A percentile compares a stretch with the other conserved stretches of the same genome.
Evolutionary conservation across 2,888 invertebrate genomes (phyloP).

Genomic region (Nezara viridula): DNA sequence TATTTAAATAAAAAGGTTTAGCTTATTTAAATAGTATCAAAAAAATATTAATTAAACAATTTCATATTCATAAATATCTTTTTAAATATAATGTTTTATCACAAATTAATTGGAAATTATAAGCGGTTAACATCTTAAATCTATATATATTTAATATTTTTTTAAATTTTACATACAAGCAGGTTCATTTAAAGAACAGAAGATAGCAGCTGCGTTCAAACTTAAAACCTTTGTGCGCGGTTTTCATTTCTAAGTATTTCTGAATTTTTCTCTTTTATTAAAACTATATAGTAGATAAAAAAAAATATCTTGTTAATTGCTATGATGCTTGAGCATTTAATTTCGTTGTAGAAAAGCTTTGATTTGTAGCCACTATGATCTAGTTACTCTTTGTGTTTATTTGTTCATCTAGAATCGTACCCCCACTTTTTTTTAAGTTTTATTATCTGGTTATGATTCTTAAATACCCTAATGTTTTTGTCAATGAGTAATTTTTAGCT

Average conservation of each 20-base stretch:
- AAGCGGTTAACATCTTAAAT: too few relatives aligned
- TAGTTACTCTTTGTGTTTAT: constrained; percentile 39
- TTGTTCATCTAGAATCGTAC: constrained; percentile 19
- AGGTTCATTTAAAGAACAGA: background rate
- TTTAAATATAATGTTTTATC: too few relatives aligned
- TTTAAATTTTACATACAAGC: too few relatives aligned
- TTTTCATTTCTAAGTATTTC: background rate
- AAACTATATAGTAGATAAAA: background rate
- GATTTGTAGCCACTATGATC: background rate
- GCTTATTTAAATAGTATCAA: too few relatives aligned
- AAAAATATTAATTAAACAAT: too few relatives aligned
- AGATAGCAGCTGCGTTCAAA: background rate
- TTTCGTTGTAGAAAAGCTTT: background rate
- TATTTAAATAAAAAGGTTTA: too few relatives aligned
- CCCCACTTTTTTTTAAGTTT: constrained; percentile 44
- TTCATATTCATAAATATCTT: too few relatives aligned
- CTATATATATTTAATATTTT: too few relatives aligned
- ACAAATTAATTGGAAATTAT: too few relatives aligned
- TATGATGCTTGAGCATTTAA: background rate
- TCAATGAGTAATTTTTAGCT: constrained; percentile 12
- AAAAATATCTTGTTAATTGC: background rate
- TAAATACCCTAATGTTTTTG: constrained; percentile 34
- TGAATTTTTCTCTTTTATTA: background rate
- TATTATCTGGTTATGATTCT: constrained; percentile 45
- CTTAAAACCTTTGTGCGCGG: background rate